Percentiles rank a stretch among this genome's conserved stretches.
phyloP scores from a whole-genome alignment of 2,888 invertebrate genomes.

The Hecatera dysodea region DNA sequence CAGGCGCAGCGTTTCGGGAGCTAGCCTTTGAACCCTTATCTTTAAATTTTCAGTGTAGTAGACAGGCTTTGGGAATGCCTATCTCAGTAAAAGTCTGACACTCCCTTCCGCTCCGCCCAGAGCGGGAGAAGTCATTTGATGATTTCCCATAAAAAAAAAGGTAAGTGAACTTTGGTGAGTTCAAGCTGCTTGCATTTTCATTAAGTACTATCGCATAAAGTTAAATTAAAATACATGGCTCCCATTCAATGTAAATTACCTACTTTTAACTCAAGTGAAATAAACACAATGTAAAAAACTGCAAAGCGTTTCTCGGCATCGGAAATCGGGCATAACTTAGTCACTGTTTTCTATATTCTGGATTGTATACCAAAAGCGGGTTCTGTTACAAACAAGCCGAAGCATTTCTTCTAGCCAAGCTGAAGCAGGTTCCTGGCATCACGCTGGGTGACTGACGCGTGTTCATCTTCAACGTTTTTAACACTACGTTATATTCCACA shows the following conservation, averaged over 20 bases:
- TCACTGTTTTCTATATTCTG: neutral
- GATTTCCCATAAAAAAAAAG: neutral
- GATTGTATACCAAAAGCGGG: constrained; percentile 16
- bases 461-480: constrained; percentile 1
- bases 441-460: constrained; percentile 37
- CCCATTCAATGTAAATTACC: constrained; percentile 33
- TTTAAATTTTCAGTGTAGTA: neutral
- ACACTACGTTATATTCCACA: constrained; percentile 17
- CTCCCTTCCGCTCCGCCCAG: too few species aligned
- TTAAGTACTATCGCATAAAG: neutral
- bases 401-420: constrained; percentile 12
- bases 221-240: constrained; percentile 25
- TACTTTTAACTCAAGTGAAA: constrained; percentile 11
- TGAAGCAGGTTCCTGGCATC: neutral
- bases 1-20: neutral
- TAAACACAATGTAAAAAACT: neutral
- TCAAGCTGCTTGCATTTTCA: constrained; percentile 10
- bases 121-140: too few species aligned
- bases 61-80: neutral
- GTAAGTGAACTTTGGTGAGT: neutral
- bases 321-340: neutral
- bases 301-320: neutral
- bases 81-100: neutral
- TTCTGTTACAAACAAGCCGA: constrained; percentile 7
- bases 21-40: neutral